Evolutionary conservation across 2,113 vertebrate genomes (phyloP).

Genomic region (Psettodes erumei): DNA sequence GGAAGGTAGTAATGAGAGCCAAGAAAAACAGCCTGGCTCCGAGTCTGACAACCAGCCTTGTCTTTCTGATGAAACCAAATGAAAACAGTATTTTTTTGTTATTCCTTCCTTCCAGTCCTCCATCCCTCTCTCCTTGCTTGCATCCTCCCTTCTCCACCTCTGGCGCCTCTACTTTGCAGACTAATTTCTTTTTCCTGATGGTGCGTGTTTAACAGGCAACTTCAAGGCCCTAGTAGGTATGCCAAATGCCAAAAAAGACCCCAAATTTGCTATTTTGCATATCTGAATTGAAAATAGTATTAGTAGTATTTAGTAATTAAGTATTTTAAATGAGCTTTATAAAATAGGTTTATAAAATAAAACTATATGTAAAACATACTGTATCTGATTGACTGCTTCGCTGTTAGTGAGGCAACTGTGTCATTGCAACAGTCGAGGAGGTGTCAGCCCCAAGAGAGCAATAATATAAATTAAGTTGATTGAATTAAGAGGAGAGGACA

Average conservation of each 20-base stretch:
- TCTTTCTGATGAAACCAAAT: conserved; percentile 77
- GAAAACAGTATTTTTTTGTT: conserved; percentile 79
- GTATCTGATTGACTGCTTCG: background rate
- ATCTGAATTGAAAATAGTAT: no score
- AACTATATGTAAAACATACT: conserved; percentile 17
- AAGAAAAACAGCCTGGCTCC: conserved; percentile 80
- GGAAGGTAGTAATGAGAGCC: conserved; percentile 75
- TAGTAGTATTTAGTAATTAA: no score
- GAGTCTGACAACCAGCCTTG: conserved; percentile 74
- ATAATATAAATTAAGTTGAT: conserved; percentile 55
- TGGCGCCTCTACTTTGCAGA: conserved; percentile 43
- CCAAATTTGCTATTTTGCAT: no score
- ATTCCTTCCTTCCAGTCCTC: conserved; percentile 61
- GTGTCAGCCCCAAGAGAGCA: conserved; percentile 51
- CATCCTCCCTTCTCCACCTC: conserved; percentile 5
- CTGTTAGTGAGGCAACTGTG: background rate
- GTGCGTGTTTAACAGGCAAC: conserved; percentile 23
- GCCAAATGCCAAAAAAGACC: background rate
- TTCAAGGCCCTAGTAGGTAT: background rate
- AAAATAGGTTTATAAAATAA: background rate
- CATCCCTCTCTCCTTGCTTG: conserved; percentile 29
- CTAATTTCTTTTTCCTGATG: conserved; percentile 42
- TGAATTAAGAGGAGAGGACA: conserved; percentile 32
- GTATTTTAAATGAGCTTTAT: background rate
- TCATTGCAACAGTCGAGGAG: conserved; percentile 41